Evolutionary conservation across 2,797 vertebrate species (phyloP).

Genomic region (Ctenopoma multispine): DNA sequence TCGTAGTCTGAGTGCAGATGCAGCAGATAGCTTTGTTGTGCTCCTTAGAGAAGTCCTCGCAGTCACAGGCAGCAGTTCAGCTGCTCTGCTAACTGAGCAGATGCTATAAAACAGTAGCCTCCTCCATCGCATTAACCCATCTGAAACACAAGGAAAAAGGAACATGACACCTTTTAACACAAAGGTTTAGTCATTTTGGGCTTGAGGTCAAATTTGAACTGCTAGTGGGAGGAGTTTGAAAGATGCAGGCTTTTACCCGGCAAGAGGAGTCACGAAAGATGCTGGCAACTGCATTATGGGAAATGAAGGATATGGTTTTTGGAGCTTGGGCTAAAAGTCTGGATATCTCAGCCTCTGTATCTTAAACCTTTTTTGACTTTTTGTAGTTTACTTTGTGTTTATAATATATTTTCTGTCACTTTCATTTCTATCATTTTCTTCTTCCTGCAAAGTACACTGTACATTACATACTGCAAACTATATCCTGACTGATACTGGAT

Average conservation of each 20-base stretch:
- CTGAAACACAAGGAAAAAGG: slow-evolving; percentile 78
- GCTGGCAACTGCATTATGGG: not conserved
- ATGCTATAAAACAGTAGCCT: slow-evolving; percentile 97
- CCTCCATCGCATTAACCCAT: slow-evolving; percentile 96
- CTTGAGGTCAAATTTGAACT: not conserved
- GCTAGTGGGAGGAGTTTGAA: too few species aligned
- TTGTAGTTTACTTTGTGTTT: too few species aligned
- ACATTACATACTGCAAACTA: too few species aligned
- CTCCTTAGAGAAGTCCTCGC: slow-evolving; percentile 45
- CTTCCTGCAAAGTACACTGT: too few species aligned
- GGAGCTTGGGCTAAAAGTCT: too few species aligned
- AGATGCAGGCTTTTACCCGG: not conserved
- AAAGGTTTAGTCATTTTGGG: not conserved
- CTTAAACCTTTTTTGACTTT: not conserved
- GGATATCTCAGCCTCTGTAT: not conserved
- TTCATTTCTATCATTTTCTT: too few species aligned
- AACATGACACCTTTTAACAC: not conserved
- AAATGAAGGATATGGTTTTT: too few species aligned
- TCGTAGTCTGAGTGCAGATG: slow-evolving; percentile 41
- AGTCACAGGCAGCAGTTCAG: slow-evolving; percentile 32
- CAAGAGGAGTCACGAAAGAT: not conserved
- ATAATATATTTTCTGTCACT: too few species aligned
- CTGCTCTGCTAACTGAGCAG: slow-evolving; percentile 46
- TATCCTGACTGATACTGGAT: too few species aligned
- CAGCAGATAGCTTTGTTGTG: slow-evolving; percentile 71